Percentiles rank a stretch among this genome's conserved stretches.
These are phyloP conservation scores for Microcaecilia unicolor DNA, from an alignment of 2,797 vertebrate species.

Conservation along the genomic window DNA sequence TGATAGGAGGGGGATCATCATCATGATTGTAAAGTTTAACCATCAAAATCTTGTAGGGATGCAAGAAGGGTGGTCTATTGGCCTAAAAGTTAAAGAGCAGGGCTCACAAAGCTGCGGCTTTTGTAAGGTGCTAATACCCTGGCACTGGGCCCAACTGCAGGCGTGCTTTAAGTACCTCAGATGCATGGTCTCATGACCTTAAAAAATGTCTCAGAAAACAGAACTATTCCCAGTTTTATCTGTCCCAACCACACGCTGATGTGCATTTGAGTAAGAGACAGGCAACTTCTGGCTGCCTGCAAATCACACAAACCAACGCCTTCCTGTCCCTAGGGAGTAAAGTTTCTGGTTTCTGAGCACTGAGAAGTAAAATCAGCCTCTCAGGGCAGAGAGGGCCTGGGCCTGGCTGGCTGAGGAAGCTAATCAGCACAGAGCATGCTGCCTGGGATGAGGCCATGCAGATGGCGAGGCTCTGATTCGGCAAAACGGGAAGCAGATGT, in stretches of 20 bases:
- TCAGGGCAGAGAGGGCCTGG: conserved; percentile 26
- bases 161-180: neutral
- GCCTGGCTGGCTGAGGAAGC: conserved; percentile 44
- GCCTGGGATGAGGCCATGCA: conserved; percentile 58
- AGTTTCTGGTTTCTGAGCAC: conserved; percentile 32
- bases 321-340: conserved; percentile 34
- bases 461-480: conserved; percentile 71
- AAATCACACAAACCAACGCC: conserved; percentile 31
- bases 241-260: conserved; percentile 11
- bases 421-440: conserved; percentile 47
- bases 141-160: no score
- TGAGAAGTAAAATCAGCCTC: neutral
- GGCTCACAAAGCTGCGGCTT: no score
- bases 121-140: no score
- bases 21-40: no score
- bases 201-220: neutral
- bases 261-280: neutral
- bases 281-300: conserved; percentile 6
- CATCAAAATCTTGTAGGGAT: no score
- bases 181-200: neutral
- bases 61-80: no score
- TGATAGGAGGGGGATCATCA: no score
- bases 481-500: conserved; percentile 87
- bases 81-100: no score
- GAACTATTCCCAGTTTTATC: conserved; percentile 35